Percentiles rank a stretch among this genome's conserved stretches.
Evolutionary conservation across 35 echinoderm and acorn worm genomes (phyloP).

Genomic region (Ptychodera flava): DNA sequence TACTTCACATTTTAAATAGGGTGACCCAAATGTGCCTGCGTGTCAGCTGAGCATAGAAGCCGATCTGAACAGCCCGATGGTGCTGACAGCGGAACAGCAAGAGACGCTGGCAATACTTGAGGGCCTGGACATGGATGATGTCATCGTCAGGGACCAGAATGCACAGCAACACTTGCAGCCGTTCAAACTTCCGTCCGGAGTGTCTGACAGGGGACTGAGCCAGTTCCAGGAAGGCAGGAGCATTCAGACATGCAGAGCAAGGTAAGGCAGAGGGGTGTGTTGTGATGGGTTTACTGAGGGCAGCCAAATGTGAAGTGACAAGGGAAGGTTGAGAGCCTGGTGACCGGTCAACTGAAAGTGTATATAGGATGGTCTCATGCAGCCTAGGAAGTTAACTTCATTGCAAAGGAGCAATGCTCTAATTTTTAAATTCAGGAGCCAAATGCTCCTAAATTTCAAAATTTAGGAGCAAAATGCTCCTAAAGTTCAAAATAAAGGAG

Average conservation of each 20-base stretch:
- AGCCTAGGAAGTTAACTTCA: too few relatives aligned
- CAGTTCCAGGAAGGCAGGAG: conserved; percentile 16
- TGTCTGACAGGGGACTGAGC: conserved; percentile 59
- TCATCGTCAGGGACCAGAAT: conserved; percentile 14
- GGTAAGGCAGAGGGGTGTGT: too few relatives aligned
- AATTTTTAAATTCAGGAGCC: too few relatives aligned
- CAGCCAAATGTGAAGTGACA: too few relatives aligned
- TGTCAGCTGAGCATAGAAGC: conserved; percentile 69
- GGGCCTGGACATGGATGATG: conserved; percentile 28
- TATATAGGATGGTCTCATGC: too few relatives aligned
- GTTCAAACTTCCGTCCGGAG: conserved; percentile 47
- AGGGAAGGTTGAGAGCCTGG: too few relatives aligned
- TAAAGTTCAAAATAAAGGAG: too few relatives aligned
- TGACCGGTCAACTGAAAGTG: too few relatives aligned
- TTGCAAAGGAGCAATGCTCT: too few relatives aligned
- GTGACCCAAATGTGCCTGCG: conserved; percentile 94
- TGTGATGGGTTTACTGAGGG: too few relatives aligned
- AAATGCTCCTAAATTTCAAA: too few relatives aligned
- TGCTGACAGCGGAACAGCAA: conserved; percentile 52
- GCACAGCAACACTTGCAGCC: conserved; percentile 26
- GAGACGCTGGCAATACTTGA: conserved; percentile 32
- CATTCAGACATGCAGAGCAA: conserved; percentile 44
- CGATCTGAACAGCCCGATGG: conserved; percentile 67
- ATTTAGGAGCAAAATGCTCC: too few relatives aligned
- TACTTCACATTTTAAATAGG: conserved; percentile 47